Base-by-base conservation (phyloP, 2,797 vertebrate species). In the Gephyroberyx darwinii region DNA sequence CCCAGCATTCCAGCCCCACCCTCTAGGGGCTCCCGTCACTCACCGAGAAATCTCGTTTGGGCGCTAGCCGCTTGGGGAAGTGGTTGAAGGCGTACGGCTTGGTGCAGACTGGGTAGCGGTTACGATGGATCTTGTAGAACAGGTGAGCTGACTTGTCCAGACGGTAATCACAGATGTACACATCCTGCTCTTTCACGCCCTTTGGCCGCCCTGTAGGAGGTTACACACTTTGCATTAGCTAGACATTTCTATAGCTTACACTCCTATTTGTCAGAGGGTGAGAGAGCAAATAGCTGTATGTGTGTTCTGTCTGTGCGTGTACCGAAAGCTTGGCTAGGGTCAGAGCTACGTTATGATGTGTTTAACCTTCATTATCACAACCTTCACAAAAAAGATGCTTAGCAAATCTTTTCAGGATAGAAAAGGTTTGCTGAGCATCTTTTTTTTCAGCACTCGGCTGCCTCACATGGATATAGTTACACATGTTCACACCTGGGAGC, bases 91-190 rank as follows among this genome's bases (percentile, higher is more conserved):
- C 98, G 7, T 98, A 99, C 65, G 95, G 91, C 89, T 98, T 99
- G 89, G 98, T 99, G 94, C 98, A 99, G 57, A 97, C 96, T 0
- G 98, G 97, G 74, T 95, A 99, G 47, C 96, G 98, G 82, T 99
- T 99, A 0, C 97, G 96, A 87, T 99, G 98, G 89, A 99, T 99
- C 94, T 99, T 99, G 93, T 99, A 99, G 89, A 99, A 99, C 59
- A 99, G 94, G 80, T 99, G 98, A 47, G 98, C 98, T 0, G 98
- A 99, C 88, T 98, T 99, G 90, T 99, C 98, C 63, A 99, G 93
- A 74, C 98, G 96, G 75, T 99, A 99, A 78, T 99, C 98, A 37
- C 98, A 99, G 88, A 99, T 99, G 84, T 98, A 99, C 0, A 99
- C 97, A 0, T 99, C 97, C 86, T 96, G 96, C 76, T 99, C 98